These are phyloP conservation scores for Hypomecis atomaria DNA, from an alignment of 2,888 invertebrate species.

Conservation along the genomic window DNA sequence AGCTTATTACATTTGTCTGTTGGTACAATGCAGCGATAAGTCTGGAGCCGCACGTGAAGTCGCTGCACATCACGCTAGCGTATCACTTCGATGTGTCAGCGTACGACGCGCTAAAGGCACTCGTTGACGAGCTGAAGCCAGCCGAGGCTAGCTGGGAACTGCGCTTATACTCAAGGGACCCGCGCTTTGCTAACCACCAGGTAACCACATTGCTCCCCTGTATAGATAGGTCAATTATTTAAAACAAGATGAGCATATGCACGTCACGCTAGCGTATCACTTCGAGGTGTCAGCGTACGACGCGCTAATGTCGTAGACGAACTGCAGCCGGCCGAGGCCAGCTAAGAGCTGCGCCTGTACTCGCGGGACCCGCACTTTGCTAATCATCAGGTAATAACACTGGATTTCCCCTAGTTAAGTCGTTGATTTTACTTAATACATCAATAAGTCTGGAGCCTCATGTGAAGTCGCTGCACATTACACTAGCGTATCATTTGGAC, in stretches of 20 bases:
- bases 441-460: no score
- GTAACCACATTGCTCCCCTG: conserved; percentile 38
- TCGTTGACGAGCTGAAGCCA: conserved; percentile 90
- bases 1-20: neutral
- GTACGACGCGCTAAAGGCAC: conserved; percentile 88
- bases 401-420: no score
- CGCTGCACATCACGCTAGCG: conserved; percentile 94
- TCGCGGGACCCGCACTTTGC: conserved; percentile 92
- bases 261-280: conserved; percentile 95
- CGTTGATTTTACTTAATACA: no score
- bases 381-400: conserved; percentile 81
- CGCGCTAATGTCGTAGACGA: conserved; percentile 90
- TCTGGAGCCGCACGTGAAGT: conserved; percentile 92
- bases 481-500: no score
- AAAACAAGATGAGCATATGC: no score
- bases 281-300: conserved; percentile 90
- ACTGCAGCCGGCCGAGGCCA: conserved; percentile 87
- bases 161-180: conserved; percentile 93
- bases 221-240: no score
- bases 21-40: conserved; percentile 85
- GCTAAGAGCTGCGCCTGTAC: conserved; percentile 94
- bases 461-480: no score
- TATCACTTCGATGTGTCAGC: conserved; percentile 92
- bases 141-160: conserved; percentile 91
- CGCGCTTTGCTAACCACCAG: conserved; percentile 88